Conservation (phyloP, 1,140 invertebrate genomes). For the Chymomyza costata region DNA sequence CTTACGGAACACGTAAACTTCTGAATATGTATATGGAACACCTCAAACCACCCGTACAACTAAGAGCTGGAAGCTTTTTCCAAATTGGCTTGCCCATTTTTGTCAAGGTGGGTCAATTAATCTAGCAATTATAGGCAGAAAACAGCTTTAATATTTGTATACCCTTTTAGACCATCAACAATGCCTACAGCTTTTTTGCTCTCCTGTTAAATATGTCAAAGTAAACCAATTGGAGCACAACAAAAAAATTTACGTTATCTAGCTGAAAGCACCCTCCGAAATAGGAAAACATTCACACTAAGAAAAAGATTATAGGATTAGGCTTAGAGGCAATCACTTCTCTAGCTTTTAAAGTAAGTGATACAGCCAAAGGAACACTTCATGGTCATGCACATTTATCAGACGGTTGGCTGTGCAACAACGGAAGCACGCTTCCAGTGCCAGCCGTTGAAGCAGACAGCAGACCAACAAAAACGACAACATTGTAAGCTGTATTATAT, state of each 20-base stretch:
- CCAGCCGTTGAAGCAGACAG: constrained; percentile 32
- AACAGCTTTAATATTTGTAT: neutral
- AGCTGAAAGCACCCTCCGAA: neutral
- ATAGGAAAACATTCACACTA: constrained; percentile 27
- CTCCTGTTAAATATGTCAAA: constrained; percentile 56
- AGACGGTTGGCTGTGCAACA: constrained; percentile 13
- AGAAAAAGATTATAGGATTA: constrained; percentile 3
- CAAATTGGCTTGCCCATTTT: constrained; percentile 62
- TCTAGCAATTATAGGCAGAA: no score
- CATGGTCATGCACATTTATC: no score
- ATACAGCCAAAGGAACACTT: constrained; percentile 49
- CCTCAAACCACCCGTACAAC: constrained; percentile 44
- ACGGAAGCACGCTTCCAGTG: constrained; percentile 39
- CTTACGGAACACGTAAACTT: constrained; percentile 26
- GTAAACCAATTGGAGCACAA: constrained; percentile 16
- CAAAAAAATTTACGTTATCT: neutral
- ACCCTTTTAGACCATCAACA: constrained; percentile 55
- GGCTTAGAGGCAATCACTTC: constrained; percentile 41
- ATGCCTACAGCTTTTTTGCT: constrained; percentile 66
- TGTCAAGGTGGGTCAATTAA: constrained; percentile 41
- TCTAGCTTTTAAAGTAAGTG: constrained; percentile 56
- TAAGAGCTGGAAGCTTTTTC: constrained; percentile 57
- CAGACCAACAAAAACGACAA: constrained; percentile 11
- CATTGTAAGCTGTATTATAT: constrained; percentile 51
- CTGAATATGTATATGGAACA: constrained; percentile 60